Base-by-base conservation (phyloP, 1,140 invertebrate genomes). In the Ceratina australensis region DNA sequence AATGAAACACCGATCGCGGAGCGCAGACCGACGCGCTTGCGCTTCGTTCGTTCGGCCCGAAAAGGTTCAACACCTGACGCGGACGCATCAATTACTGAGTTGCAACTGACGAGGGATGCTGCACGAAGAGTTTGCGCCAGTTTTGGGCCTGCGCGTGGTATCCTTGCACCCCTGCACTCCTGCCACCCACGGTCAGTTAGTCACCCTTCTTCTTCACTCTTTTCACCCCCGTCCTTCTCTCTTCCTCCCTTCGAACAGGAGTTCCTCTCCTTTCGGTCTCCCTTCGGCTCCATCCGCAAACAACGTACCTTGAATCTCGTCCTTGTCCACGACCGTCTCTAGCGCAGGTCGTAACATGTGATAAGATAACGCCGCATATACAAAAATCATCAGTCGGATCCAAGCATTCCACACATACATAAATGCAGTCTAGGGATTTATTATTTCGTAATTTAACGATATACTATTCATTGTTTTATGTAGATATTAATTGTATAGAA, bases 101-200 rank as follows among this genome's bases (percentile, higher is more conserved):
- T 90, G 88, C 88, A 88, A 92, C 91, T 92, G 91, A 90, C 85
- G 87, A 87, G 82, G 86, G 89, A 91, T 89, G 90, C 91, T 89
- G 90, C 87, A 87, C 77, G 87, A 85, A n/a, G n/a, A n/a, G n/a
- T n/a, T n/a, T n/a, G n/a, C n/a, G n/a, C n/a, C n/a, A n/a, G n/a
- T n/a, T n/a, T 87, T 81, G 86, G 89, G 88, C 87, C 85, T 87
- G 89, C 90, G 90, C 91, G 90, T 82, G 87, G 79, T 81, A 86
- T 86, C 81, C 81, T 84, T 81, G 78, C 65, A 79, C 79, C 79
- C 80, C 76, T 73, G 65, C 81, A 59, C 82, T 85, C 76, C 75
- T 82, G 65, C 26, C 81, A 72, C 80, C 71, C 77, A 75, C 78
- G 73, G 83, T 85, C 84, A 85, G 83, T 85, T 85, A 85, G 78